A percentile compares a stretch with the other conserved stretches of the same genome.
These are phyloP conservation scores for Apis dorsata DNA, from an alignment of 1,140 invertebrate genomes.

Conservation along the genomic window DNA sequence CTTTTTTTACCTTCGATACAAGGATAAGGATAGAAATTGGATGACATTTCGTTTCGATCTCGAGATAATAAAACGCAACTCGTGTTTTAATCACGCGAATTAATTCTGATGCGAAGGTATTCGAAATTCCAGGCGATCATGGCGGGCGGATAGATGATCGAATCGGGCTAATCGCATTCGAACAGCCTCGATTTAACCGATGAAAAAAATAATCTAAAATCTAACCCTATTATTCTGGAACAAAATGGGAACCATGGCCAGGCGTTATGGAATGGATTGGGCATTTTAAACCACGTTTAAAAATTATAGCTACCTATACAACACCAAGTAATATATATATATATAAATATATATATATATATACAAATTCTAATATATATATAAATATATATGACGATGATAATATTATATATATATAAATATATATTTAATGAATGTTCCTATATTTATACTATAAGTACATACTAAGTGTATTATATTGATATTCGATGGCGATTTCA, in stretches of 20 bases:
- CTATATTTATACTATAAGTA: conserved; percentile 80
- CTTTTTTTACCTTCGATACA: not conserved
- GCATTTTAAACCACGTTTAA: conserved; percentile 77
- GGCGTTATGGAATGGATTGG: conserved; percentile 74
- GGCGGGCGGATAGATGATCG: conserved; percentile 9
- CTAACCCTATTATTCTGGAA: not conserved
- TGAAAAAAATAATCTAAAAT: not conserved
- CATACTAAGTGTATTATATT: conserved; percentile 77
- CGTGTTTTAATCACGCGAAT: not conserved
- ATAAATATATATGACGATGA: conserved; percentile 73
- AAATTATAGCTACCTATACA: conserved; percentile 73
- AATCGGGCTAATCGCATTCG: not conserved
- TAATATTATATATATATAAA: conserved; percentile 74
- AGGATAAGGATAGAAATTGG: not conserved
- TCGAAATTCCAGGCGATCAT: not conserved
- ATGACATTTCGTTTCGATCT: not conserved
- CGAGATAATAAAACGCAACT: not conserved
- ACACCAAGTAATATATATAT: conserved; percentile 77
- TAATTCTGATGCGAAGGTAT: not conserved
- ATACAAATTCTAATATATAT: conserved; percentile 69
- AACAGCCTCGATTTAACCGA: not conserved
- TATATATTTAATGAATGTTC: conserved; percentile 81
- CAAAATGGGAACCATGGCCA: conserved; percentile 42
- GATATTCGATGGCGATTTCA: conserved; percentile 79
- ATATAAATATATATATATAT: conserved; percentile 70